phyloP scores from a whole-genome alignment of 2,888 invertebrate species.

The Cynaeus angustus region DNA sequence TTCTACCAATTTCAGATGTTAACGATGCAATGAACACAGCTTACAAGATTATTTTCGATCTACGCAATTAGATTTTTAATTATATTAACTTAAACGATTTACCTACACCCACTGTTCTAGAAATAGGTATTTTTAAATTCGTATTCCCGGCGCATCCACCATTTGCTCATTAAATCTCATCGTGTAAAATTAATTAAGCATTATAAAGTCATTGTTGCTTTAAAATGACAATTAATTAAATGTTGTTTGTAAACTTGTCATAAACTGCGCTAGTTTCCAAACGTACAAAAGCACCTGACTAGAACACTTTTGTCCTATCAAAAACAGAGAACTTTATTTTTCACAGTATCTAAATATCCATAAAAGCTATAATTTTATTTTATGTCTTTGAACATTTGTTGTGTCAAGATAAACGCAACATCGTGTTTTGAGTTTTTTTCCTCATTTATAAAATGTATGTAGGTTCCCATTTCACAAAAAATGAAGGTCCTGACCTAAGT shows the following conservation, averaged over 20 bases:
- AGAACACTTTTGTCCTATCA: neutral
- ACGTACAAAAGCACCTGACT: conserved; percentile 4
- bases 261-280: neutral
- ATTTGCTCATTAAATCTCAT: neutral
- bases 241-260: neutral
- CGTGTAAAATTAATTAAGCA: neutral
- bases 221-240: neutral
- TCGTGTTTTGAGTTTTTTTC: conserved; percentile 8
- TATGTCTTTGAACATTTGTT: conserved; percentile 13
- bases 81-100: neutral
- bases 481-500: conserved; percentile 6
- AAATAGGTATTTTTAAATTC: too few relatives aligned
- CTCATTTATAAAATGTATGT: conserved; percentile 4
- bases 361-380: conserved; percentile 32
- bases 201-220: neutral
- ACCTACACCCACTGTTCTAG: too few relatives aligned
- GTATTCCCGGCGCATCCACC: conserved; percentile 1
- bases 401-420: conserved; percentile 17
- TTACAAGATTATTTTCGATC: too few relatives aligned
- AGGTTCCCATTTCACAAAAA: conserved; percentile 17
- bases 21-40: neutral
- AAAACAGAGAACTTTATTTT: conserved; percentile 13
- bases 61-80: neutral
- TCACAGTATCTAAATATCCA: conserved; percentile 2
- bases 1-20: conserved; percentile 2